Evolutionary conservation across 2,113 vertebrate species (phyloP).

Genomic region (Rhinoptilus africanus): DNA sequence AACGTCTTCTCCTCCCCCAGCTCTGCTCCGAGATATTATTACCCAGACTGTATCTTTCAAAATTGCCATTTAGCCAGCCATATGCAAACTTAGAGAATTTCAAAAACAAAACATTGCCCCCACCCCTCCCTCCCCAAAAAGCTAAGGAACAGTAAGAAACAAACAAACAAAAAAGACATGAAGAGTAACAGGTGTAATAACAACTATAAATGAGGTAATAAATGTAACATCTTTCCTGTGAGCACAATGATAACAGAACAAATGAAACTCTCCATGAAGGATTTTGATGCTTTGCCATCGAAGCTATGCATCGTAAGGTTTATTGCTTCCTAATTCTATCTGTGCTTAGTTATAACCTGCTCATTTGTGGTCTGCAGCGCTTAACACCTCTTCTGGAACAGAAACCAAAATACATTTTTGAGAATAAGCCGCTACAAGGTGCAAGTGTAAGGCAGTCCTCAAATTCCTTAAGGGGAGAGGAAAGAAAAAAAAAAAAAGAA

Average conservation of each 20-base stretch:
- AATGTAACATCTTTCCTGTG: background rate
- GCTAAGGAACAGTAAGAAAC: background rate
- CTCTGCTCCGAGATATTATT: background rate
- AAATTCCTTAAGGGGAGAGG: background rate
- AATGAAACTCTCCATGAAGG: background rate
- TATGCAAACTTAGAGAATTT: background rate
- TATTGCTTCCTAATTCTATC: background rate
- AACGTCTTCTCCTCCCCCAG: background rate
- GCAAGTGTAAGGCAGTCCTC: background rate
- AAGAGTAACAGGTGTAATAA: background rate
- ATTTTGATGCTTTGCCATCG: background rate
- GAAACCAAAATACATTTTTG: background rate
- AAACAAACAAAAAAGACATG: background rate
- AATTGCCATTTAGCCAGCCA: background rate
- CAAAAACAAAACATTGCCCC: background rate
- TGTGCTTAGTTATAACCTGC: background rate
- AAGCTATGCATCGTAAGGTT: background rate
- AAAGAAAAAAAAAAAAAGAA: background rate
- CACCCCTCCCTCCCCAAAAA: background rate
- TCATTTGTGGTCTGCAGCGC: background rate
- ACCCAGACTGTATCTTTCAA: background rate
- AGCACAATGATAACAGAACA: background rate
- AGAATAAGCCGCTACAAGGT: constrained; percentile 31
- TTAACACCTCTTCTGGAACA: background rate
- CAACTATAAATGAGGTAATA: background rate